Conservation (phyloP, 1,140 invertebrate species). For the Pachyrhynchus sulphureomaculatus region DNA sequence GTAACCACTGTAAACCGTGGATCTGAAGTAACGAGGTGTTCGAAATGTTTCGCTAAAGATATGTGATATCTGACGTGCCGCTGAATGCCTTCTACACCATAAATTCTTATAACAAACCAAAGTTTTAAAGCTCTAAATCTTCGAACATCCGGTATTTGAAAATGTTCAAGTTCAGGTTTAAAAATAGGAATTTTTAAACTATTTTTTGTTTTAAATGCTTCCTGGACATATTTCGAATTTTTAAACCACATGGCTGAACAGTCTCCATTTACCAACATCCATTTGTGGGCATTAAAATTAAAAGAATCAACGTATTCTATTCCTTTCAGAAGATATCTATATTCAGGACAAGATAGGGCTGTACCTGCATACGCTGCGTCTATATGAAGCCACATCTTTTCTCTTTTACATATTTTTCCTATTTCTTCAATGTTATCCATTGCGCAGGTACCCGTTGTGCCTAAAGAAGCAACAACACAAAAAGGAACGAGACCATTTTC, state of each 20-base stretch:
- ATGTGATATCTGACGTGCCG: constrained; percentile 77
- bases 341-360: constrained; percentile 90
- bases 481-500: constrained; percentile 75
- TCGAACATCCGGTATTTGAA: constrained; percentile 90
- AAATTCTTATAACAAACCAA: constrained; percentile 88
- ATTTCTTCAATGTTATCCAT: constrained; percentile 86
- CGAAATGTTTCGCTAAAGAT: constrained; percentile 74
- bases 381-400: constrained; percentile 83
- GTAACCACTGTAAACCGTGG: constrained; percentile 71
- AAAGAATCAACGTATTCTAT: constrained; percentile 83
- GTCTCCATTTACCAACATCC: constrained; percentile 90
- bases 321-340: constrained; percentile 75
- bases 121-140: constrained; percentile 90
- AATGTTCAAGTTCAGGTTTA: constrained; percentile 85
- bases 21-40: constrained; percentile 67
- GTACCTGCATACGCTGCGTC: constrained; percentile 89
- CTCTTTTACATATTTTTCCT: constrained; percentile 74
- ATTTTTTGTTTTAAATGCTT: constrained; percentile 85
- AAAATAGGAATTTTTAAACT: constrained; percentile 64
- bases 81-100: constrained; percentile 80
- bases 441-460: constrained; percentile 90
- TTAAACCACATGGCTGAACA: constrained; percentile 88
- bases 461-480: constrained; percentile 81
- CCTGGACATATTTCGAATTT: constrained; percentile 73
- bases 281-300: constrained; percentile 92